Evolutionary conservation across 2,113 vertebrate species (phyloP).

Genomic region (Amphiprion ocellaris): DNA sequence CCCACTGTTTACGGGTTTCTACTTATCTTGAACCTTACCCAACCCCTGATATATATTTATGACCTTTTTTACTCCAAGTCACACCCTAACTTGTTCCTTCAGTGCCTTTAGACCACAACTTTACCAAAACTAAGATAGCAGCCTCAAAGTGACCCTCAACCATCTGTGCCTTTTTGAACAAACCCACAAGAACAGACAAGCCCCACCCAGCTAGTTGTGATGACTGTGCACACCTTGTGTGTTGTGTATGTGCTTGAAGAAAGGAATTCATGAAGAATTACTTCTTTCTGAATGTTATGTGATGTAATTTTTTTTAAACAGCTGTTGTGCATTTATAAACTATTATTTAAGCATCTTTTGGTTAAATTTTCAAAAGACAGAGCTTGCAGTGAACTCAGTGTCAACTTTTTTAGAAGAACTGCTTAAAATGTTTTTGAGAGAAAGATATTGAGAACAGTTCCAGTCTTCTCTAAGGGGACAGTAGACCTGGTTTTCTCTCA

Average conservation of each 20-base stretch:
- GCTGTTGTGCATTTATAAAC: neutral
- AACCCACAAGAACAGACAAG: slow-evolving; percentile 35
- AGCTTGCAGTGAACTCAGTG: neutral
- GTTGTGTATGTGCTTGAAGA: neutral
- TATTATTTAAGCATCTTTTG: neutral
- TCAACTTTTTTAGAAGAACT: neutral
- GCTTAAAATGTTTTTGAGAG: neutral
- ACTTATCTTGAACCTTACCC: slow-evolving; percentile 13
- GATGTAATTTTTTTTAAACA: too few relatives aligned
- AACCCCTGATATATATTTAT: slow-evolving; percentile 22
- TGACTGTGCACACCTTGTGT: slow-evolving; percentile 23
- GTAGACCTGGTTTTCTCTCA: neutral
- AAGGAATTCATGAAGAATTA: neutral
- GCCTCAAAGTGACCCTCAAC: slow-evolving; percentile 2
- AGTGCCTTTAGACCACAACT: slow-evolving; percentile 3
- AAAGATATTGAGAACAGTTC: neutral
- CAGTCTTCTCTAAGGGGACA: neutral
- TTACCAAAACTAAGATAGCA: neutral
- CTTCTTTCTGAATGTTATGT: neutral
- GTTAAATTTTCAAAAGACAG: neutral
- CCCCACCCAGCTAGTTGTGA: slow-evolving; percentile 12
- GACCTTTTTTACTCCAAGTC: neutral
- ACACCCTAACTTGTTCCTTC: slow-evolving; percentile 13
- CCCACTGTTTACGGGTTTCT: neutral
- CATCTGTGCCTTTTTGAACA: slow-evolving; percentile 12